Base-by-base conservation (phyloP, 2,888 invertebrate species). In the Eucriotettix oculatus region DNA sequence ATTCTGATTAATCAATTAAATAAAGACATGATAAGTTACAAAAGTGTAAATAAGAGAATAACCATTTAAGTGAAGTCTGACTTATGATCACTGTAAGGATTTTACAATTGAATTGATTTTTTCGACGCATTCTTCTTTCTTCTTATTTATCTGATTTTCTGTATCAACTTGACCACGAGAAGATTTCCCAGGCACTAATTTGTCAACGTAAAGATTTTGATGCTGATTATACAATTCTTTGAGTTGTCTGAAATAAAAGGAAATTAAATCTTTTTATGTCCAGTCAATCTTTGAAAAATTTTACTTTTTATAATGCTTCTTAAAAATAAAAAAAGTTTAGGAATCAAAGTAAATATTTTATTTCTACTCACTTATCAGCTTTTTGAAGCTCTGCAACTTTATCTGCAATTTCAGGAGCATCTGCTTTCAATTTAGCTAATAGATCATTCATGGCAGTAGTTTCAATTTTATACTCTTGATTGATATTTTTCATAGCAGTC, bases 301-400 rank as follows among this genome's bases (percentile, higher is more conserved):
- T 5, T 29, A 29, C 29, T 7, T 12, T 44, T 48, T 48, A 14
- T 48, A 14, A 14, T 48, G 48, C 48, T 48, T 12, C 14, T 48
- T 48, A 48, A 5, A 48, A 48, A 48, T 14, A 48, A 48, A n/a
- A 14, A 12, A 48, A 48, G 9, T 7, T 48, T 7, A 12, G 48
- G 7, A 29, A 29, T 48, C 14, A n/a, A 48, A 48, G 48, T 48
- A 48, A 2, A 48, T 14, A 29, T 29, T 29, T 29, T 29, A 29
- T 29, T 29, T 29, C 29, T 14, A 63, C 66, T 64, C 65, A 68
- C 69, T 72, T 75, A 68, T 85, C 84, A 64, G 78, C 68, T 54
- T 78, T 78, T 67, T 83, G 81, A 59, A 84, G 71, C 64, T 84
- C 84, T 52, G 71, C 70, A 16, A 83, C 77, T 71, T 79, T 79